These are phyloP conservation scores for Brachyhypopomus occidentalis DNA, from an alignment of 2,113 vertebrate genomes.

Conservation along the genomic window DNA sequence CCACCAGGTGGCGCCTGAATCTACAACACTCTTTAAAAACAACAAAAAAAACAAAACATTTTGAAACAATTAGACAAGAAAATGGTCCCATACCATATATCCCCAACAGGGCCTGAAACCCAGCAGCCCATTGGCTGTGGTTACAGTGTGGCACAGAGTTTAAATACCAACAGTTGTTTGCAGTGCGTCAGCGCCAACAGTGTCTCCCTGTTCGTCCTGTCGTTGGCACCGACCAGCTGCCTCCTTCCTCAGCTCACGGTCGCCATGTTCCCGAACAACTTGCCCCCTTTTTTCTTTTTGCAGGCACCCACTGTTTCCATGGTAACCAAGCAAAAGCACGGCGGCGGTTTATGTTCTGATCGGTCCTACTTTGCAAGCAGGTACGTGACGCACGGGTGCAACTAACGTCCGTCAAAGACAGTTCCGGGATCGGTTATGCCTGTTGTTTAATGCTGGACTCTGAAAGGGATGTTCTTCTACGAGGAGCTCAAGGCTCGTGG, in stretches of 20 bases:
- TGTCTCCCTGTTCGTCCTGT: not conserved
- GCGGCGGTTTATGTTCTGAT: not conserved
- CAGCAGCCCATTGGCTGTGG: not conserved
- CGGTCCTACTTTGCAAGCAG: no score
- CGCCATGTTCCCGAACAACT: constrained; percentile 8
- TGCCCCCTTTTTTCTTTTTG: constrained; percentile 3
- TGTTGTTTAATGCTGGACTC: not conserved
- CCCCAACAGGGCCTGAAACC: not conserved
- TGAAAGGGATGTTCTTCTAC: not conserved
- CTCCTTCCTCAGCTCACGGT: not conserved
- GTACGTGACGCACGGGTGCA: not conserved
- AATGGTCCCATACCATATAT: not conserved
- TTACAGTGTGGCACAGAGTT: not conserved
- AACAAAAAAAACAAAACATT: not conserved
- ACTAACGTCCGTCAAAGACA: not conserved
- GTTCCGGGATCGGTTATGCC: not conserved
- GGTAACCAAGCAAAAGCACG: constrained; percentile 26
- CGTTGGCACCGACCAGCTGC: not conserved
- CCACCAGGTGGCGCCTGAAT: constrained; percentile 20
- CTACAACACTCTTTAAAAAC: not conserved
- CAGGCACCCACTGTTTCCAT: constrained; percentile 30
- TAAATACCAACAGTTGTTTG: not conserved
- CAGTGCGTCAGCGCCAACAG: not conserved
- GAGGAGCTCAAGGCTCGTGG: not conserved
- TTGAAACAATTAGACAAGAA: not conserved